Conservation (phyloP, 2,113 vertebrate species). For the Ploceus nigricollis region DNA sequence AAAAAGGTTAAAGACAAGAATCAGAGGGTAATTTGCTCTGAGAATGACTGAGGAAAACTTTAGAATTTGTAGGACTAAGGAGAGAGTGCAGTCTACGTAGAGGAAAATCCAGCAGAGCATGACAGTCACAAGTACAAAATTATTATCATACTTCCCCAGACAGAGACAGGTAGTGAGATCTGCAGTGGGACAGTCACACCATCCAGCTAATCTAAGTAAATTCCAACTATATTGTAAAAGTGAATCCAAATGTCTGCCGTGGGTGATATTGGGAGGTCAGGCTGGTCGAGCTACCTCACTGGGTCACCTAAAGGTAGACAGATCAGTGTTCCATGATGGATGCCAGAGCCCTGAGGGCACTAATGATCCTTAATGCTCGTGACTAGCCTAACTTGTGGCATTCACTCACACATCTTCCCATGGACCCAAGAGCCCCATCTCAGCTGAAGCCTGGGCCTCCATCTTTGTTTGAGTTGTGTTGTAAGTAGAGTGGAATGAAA, state of each 20-base stretch:
- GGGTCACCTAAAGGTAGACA: not conserved
- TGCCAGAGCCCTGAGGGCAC: not conserved
- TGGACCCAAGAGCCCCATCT: not conserved
- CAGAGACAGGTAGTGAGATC: not conserved
- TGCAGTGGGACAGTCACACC: not conserved
- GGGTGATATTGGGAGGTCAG: not conserved
- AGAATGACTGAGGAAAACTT: not conserved
- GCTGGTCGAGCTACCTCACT: not conserved
- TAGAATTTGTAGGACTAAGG: not conserved
- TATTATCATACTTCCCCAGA: not conserved
- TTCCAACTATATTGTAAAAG: not conserved
- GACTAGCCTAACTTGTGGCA: not conserved
- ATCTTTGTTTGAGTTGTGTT: not conserved
- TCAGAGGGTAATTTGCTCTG: not conserved
- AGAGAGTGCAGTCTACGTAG: not conserved
- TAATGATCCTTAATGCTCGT: not conserved
- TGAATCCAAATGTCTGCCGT: not conserved
- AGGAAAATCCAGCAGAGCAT: not conserved
- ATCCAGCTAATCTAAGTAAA: not conserved
- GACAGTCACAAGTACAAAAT: not conserved
- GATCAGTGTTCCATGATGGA: not conserved
- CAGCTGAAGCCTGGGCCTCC: not conserved
- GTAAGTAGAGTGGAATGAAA: not conserved
- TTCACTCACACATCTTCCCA: not conserved
- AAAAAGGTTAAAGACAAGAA: not conserved